Evolutionary conservation across 2,888 invertebrate species (phyloP).

Genomic region (Lamproptera curius): DNA sequence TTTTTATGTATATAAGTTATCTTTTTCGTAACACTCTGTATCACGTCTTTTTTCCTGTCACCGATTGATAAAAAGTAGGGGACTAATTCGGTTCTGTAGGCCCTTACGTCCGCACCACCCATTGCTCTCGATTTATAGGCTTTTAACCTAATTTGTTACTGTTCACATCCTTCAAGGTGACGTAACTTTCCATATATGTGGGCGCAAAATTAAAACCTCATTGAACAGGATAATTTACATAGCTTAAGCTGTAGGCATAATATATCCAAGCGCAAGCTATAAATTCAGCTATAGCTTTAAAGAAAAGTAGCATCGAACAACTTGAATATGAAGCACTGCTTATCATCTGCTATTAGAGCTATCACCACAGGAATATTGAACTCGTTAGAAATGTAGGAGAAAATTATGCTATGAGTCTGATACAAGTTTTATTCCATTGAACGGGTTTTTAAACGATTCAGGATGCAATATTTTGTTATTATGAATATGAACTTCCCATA

Average conservation of each 20-base stretch:
- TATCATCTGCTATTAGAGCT: too few species aligned
- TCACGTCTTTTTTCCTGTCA: constrained; percentile 60
- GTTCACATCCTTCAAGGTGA: constrained; percentile 28
- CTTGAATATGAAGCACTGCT: too few species aligned
- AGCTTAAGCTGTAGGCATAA: too few species aligned
- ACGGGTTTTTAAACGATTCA: neutral
- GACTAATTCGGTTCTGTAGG: constrained; percentile 67
- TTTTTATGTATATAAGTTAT: too few species aligned
- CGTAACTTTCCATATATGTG: too few species aligned
- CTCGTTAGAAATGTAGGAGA: neutral
- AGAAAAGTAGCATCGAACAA: too few species aligned
- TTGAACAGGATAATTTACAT: too few species aligned
- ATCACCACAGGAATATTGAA: too few species aligned
- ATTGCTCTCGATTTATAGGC: constrained; percentile 73
- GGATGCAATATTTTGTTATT: neutral
- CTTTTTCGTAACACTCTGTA: constrained; percentile 46
- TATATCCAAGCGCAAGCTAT: too few species aligned
- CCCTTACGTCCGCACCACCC: constrained; percentile 66
- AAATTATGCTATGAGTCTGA: neutral
- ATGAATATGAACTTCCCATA: neutral
- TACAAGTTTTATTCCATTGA: neutral
- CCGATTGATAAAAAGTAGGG: constrained; percentile 67
- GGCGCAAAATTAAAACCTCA: too few species aligned
- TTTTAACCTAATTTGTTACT: constrained; percentile 75
- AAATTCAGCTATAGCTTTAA: too few species aligned